Evolutionary conservation across 2,888 invertebrate genomes (phyloP).

Genomic region (Anticlea derivata): DNA sequence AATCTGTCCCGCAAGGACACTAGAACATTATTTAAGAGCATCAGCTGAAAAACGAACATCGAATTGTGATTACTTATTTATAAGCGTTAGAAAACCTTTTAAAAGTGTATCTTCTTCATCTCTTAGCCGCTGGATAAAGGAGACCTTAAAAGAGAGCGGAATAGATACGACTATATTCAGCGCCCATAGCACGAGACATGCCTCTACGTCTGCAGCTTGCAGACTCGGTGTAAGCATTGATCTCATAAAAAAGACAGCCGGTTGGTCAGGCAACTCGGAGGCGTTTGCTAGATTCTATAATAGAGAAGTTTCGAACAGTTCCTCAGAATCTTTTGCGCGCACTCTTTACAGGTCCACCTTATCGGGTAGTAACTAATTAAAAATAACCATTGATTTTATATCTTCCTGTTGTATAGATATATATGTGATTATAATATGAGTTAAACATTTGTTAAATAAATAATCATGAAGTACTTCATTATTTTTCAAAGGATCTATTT

Average conservation of each 20-base stretch:
- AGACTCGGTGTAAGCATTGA: neutral
- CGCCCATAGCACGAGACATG: neutral
- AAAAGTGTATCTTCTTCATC: neutral
- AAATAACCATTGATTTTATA: too few species aligned
- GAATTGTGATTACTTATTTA: neutral
- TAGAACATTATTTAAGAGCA: neutral
- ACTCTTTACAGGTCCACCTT: neutral
- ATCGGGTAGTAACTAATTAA: neutral
- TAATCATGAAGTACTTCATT: neutral
- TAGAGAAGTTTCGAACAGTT: neutral
- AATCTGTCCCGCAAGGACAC: neutral
- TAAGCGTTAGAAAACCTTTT: neutral
- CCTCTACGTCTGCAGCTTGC: neutral
- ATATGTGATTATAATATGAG: neutral
- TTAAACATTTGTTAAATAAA: too few species aligned
- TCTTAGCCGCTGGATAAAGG: neutral
- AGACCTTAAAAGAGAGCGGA: neutral
- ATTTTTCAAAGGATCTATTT: neutral
- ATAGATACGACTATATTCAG: neutral
- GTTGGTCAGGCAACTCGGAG: neutral
- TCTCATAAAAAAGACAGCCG: neutral
- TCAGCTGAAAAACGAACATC: neutral
- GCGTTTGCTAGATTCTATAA: neutral
- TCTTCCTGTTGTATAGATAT: neutral
- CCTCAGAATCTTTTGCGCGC: neutral